Percentiles rank a stretch among this genome's conserved stretches.
phyloP scores from a whole-genome alignment of 92 coral and sea anemone species.

The Micromussa lordhowensis region DNA sequence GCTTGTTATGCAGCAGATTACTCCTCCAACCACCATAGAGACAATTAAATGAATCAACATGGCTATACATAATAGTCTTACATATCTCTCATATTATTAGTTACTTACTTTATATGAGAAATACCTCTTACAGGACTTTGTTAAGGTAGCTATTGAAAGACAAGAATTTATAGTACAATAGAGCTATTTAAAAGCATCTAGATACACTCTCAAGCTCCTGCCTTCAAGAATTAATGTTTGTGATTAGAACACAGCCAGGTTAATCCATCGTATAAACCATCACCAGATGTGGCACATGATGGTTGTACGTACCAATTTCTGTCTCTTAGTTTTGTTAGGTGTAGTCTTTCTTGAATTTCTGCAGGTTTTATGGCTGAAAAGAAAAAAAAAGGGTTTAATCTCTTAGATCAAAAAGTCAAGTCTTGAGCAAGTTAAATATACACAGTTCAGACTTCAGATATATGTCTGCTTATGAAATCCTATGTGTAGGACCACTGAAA shows the following conservation, averaged over 20 bases:
- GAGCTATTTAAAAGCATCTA: not conserved
- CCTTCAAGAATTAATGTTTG: conserved; percentile 24
- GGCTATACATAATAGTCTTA: not conserved
- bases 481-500: too few species aligned
- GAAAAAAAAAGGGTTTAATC: not conserved
- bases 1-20: not conserved
- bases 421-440: not conserved
- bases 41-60: not conserved
- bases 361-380: conserved; percentile 92
- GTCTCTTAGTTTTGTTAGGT: conserved; percentile 80
- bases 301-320: conserved; percentile 99
- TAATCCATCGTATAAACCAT: conserved; percentile 94
- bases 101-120: not conserved
- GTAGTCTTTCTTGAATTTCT: conserved; percentile 93
- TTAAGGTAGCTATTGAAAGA: conserved; percentile 13
- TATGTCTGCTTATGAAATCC: too few species aligned
- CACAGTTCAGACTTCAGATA: too few species aligned
- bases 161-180: conserved; percentile 23
- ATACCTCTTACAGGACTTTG: conserved; percentile 6
- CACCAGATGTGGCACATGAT: conserved; percentile 98
- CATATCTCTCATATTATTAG: not conserved
- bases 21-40: not conserved
- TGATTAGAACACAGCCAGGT: conserved; percentile 93
- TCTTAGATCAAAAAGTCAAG: not conserved
- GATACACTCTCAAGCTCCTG: not conserved